These are phyloP conservation scores for Agrochola lychnidis DNA, from an alignment of 2,888 invertebrate genomes.

Conservation along the genomic window DNA sequence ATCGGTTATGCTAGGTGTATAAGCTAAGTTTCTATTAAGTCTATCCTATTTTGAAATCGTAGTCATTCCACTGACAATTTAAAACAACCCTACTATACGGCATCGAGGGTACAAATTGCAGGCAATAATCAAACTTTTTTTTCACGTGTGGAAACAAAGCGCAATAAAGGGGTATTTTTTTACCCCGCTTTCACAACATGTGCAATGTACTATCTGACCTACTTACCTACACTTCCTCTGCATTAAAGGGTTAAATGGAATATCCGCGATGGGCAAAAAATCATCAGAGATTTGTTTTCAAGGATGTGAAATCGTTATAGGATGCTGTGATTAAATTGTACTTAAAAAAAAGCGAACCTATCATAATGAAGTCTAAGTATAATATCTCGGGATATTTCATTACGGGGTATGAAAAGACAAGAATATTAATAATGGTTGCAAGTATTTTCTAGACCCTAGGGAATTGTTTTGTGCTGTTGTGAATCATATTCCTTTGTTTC, in stretches of 20 bases:
- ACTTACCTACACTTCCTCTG: slow-evolving; percentile 89
- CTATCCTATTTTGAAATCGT: neutral
- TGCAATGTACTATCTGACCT: slow-evolving; percentile 89
- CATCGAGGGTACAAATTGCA: slow-evolving; percentile 87
- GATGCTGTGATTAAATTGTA: slow-evolving; percentile 51
- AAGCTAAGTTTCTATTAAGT: neutral
- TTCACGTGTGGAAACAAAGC: slow-evolving; percentile 85
- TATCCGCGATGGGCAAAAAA: slow-evolving; percentile 84
- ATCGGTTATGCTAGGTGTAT: neutral
- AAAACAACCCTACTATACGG: slow-evolving; percentile 67
- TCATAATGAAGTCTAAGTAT: slow-evolving; percentile 6
- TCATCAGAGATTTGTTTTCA: slow-evolving; percentile 74
- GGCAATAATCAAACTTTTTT: slow-evolving; percentile 88
- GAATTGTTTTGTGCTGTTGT: neutral
- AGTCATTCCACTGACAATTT: slow-evolving; percentile 70
- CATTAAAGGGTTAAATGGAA: slow-evolving; percentile 87
- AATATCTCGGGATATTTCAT: slow-evolving; percentile 23
- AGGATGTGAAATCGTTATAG: slow-evolving; percentile 70
- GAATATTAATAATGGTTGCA: neutral
- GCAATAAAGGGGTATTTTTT: slow-evolving; percentile 85
- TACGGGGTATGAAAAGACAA: slow-evolving; percentile 22
- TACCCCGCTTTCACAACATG: slow-evolving; percentile 89
- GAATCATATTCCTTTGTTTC: neutral
- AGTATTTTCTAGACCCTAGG: slow-evolving; percentile 9
- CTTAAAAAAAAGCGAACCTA: slow-evolving; percentile 6